Conservation (phyloP, 2,888 invertebrate genomes). For the Synanthedon andrenaeformis region DNA sequence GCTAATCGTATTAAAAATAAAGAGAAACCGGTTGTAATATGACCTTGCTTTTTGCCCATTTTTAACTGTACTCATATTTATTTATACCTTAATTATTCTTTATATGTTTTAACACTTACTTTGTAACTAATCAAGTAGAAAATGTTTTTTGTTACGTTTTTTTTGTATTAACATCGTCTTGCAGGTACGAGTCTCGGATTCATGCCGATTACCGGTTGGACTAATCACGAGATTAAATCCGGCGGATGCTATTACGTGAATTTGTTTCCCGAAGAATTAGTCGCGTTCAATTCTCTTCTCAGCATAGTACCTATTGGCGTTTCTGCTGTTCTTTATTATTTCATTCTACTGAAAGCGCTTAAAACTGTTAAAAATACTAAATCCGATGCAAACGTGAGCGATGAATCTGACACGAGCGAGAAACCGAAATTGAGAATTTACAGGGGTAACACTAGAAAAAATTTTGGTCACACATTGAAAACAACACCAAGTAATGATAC, state of each 20-base stretch:
- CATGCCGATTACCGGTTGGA: conserved; percentile 71
- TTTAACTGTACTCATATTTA: conserved; percentile 5
- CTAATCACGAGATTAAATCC: conserved; percentile 32
- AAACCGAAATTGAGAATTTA: conserved; percentile 40
- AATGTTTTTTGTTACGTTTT: not conserved
- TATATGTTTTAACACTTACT: too few species aligned
- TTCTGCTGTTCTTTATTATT: conserved; percentile 65
- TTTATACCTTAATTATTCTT: too few species aligned
- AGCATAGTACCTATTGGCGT: conserved; percentile 63
- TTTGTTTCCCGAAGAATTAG: conserved; percentile 64
- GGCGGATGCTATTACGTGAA: conserved; percentile 68
- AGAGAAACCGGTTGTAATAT: not conserved
- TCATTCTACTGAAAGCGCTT: conserved; percentile 70
- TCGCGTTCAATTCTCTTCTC: conserved; percentile 66
- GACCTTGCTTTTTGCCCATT: not conserved
- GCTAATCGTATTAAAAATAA: not conserved
- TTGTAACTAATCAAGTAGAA: too few species aligned
- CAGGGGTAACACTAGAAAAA: conserved; percentile 25
- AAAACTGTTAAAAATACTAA: conserved; percentile 47
- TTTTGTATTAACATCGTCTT: conserved; percentile 11
- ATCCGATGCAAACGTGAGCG: conserved; percentile 15
- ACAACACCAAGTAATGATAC: conserved; percentile 11
- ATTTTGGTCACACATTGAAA: conserved; percentile 17
- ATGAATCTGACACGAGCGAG: conserved; percentile 12
- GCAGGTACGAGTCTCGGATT: conserved; percentile 70